Base-by-base conservation (phyloP, 2,888 invertebrate species). In the Ectemnius cavifrons region DNA sequence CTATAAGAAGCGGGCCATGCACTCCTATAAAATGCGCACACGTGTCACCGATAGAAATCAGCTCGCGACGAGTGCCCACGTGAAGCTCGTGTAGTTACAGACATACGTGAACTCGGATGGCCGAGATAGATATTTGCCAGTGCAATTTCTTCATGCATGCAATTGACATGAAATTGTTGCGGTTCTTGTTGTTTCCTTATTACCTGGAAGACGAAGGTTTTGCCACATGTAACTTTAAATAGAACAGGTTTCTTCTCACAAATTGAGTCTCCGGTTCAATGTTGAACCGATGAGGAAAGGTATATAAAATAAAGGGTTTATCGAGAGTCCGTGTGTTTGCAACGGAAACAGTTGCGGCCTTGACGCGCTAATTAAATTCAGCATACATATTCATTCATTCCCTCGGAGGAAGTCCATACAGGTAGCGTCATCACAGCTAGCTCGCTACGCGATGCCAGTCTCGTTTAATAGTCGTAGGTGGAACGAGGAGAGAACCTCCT, bases 311-410 rank as follows among this genome's bases (percentile, higher is more conserved):
- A 71, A 72, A 73, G 59, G 62, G 37, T 23, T 70, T 63, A 2
- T 5, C 63, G 71, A 63, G 20, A 63, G 73, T 28, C 46, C 69
- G 28, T 11, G 67, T 63, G 72, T 72, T 75, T 77, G 78, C 73
- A 75, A 82, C 78, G 85, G 81, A 86, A 86, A 87, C 84, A 85
- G 83, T 87, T 85, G 83, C 84, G 86, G 80, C 88, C 88, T 88
- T 88, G 88, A 87, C 85, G 85, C 77, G 84, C 79, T 85, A 87
- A 87, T 87, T 85, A 83, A 80, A 87, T 86, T 85, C 87, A 77
- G 67, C 80, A 88, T 88, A 86, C 84, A 88, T 88, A 88, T 88
- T 88, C 86, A 88, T 87, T 83, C 81, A 75, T 75, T 80, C 71
- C 79, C 75, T 68, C 77, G 80, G 81, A 84, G 85, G 86, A 85